These are phyloP conservation scores for Drosophila nigrodunni DNA, from an alignment of 1,140 invertebrate species.

Conservation along the genomic window DNA sequence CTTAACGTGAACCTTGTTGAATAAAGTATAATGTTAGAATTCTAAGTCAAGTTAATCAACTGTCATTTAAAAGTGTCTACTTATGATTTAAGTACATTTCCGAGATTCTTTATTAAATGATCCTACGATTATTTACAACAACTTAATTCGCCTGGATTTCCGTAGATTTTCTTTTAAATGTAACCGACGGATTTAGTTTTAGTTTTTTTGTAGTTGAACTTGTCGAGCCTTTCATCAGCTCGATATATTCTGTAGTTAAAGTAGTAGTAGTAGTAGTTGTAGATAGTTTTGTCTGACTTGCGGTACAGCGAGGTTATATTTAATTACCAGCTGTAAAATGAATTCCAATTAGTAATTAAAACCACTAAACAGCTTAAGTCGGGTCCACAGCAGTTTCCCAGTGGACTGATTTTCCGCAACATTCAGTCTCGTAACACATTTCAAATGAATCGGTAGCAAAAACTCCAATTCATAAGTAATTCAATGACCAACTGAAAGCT, in stretches of 20 bases:
- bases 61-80: background rate
- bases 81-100: background rate
- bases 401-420: background rate
- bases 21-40: background rate
- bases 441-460: slow-evolving; percentile 22
- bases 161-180: background rate
- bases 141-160: too few relatives aligned
- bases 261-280: background rate
- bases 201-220: slow-evolving; percentile 21
- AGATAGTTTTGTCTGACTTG: slow-evolving; percentile 16
- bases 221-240: slow-evolving; percentile 9
- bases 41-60: background rate
- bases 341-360: slow-evolving; percentile 46
- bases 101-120: background rate
- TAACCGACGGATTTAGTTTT: background rate
- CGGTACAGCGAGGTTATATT: slow-evolving; percentile 26
- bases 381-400: background rate
- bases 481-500: background rate
- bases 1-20: too few relatives aligned
- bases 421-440: slow-evolving; percentile 38
- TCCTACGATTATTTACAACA: too few relatives aligned
- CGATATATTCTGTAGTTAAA: background rate
- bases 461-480: background rate
- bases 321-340: slow-evolving; percentile 33
- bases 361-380: slow-evolving; percentile 18